Evolutionary conservation across 2,113 vertebrate genomes (phyloP), one percentile per base, ranked within the genome.

Genomic region (Ursus arctos): DNA sequence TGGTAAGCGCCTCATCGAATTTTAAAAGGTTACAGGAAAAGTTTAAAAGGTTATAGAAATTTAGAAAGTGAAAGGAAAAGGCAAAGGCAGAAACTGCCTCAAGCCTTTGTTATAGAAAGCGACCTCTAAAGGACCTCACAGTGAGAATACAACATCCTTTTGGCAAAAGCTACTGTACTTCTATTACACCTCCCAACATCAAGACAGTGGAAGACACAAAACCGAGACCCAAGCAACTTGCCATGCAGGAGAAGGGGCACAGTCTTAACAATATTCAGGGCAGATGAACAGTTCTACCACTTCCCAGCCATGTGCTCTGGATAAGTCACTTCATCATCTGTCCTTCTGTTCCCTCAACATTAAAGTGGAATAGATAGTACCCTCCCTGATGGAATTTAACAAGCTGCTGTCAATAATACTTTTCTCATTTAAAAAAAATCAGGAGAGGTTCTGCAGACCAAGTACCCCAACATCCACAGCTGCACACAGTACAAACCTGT

Each of bases 41-140:
- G 4, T 89, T 43, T 53, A 85, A 53, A 90, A 69, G 24, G 91
- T 57, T 82, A 82, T 7, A 94, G 49, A 93, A 82, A 86, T 84
- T 11, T 74, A 47, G 15, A 89, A 91, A 93, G 55, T 22, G 6
- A 85, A 97, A 95, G 16, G 85, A 93, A 94, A 5, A 57, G 31
- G 47, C 26, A 69, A 7, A 51, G 4, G 40, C 2, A 28, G 28
- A 57, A 92, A 92, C 63, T 12, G 8, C 36, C 57, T 91, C 74
- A 79, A 87, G 74, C 59, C 74, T 81, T 33, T 26, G 1, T 72
- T 74, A 26, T 0, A 24, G 53, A 67, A 96, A 81, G 47, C 49
- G 76, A 81, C 61, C 82, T 94, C 47, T 63, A n/a, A 93, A 81
- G 28, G 51, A n/a, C 9, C 59, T 86, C 79, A 95, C 28, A 65